Percentiles rank a stretch among this genome's conserved stretches.
These are phyloP conservation scores for Myocastor coypus DNA, from an alignment of 2,113 vertebrate species.

Conservation along the genomic window DNA sequence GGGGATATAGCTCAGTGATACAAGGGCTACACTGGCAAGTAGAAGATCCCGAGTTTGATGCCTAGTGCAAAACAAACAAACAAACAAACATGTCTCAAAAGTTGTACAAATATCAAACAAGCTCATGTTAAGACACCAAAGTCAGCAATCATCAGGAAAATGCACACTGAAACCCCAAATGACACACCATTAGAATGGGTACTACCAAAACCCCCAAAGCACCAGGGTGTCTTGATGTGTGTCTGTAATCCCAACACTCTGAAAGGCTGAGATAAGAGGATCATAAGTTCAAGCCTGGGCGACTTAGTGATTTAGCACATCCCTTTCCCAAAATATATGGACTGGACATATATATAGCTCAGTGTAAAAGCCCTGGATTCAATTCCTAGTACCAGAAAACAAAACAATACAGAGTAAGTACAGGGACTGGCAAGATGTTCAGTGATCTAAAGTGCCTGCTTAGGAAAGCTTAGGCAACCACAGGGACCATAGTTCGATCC, in stretches of 20 bases:
- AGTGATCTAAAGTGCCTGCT: no score
- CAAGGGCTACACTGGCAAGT: no score
- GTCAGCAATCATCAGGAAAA: neutral
- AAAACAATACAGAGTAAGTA: neutral
- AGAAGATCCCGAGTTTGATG: no score
- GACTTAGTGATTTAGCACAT: neutral
- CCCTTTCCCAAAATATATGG: neutral
- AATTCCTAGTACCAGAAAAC: neutral
- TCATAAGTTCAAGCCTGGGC: neutral
- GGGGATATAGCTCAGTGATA: no score
- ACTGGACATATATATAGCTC: neutral
- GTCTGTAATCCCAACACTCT: neutral
- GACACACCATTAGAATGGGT: neutral
- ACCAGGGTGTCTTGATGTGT: neutral
- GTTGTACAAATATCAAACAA: neutral
- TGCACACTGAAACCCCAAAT: neutral
- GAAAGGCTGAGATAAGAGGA: neutral
- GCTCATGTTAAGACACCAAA: neutral
- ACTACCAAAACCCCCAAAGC: neutral
- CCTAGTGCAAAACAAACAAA: no score
- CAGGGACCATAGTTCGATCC: no score
- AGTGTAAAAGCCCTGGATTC: neutral
- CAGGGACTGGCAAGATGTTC: no score
- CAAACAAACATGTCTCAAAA: neutral
- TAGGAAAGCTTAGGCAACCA: no score